Conservation (phyloP, 2,888 invertebrate genomes). For the Bembecia ichneumoniformis region DNA sequence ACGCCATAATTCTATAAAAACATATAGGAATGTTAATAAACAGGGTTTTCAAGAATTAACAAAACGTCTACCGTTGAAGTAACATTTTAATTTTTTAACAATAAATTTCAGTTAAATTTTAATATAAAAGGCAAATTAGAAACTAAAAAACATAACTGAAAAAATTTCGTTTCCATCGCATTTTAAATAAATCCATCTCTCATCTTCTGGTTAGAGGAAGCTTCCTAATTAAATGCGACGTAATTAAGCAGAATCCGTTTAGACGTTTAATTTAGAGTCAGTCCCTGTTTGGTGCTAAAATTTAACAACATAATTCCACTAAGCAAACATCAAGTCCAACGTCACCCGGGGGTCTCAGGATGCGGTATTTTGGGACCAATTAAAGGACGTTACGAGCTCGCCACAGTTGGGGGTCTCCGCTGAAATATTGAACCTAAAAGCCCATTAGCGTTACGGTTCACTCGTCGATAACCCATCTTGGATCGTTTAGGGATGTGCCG, state of each 20-base stretch:
- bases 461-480: constrained; percentile 49
- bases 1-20: no score
- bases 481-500: constrained; percentile 42
- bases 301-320: constrained; percentile 10
- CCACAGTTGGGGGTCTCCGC: constrained; percentile 26
- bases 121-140: no score
- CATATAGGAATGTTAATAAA: no score
- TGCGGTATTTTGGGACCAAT: constrained; percentile 42
- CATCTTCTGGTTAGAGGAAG: not conserved
- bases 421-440: constrained; percentile 62
- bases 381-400: constrained; percentile 21
- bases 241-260: constrained; percentile 8
- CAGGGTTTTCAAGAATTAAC: no score
- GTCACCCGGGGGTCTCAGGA: constrained; percentile 6
- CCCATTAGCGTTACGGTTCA: constrained; percentile 53
- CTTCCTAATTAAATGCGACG: constrained; percentile 7
- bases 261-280: constrained; percentile 6
- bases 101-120: no score
- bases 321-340: constrained; percentile 11
- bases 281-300: constrained; percentile 8
- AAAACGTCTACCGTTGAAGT: no score
- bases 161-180: not conserved
- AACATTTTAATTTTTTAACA: no score
- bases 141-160: no score
- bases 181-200: not conserved